Evolutionary conservation across 1,140 invertebrate genomes (phyloP), one percentile per base, ranked within the genome.

Genomic region (Zaprionus capensis): DNA sequence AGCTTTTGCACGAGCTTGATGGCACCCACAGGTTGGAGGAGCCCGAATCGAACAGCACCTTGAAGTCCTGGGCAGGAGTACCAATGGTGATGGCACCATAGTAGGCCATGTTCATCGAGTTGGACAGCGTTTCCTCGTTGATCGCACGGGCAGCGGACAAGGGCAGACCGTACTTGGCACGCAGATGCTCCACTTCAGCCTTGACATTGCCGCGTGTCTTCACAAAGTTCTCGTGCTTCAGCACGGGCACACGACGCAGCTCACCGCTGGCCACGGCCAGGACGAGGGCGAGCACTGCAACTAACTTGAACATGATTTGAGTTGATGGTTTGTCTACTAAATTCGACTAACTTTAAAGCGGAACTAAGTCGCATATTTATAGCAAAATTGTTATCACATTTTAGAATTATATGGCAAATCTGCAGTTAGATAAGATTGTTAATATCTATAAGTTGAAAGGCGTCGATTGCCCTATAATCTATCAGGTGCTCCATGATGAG

Each of bases 21-120:
- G 99, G 99, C 62, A 99, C 96, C 99, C 99, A 99, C 34, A 99
- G 94, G 93, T 99, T 99, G 17, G 98, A 98, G 6, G 98, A 99
- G 49, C 99, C 99, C 11, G 99, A 99, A 93, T 99, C 99, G 94
- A 99, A 99, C 53, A 99, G 96, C 53, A 99, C 98, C 81, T 95
- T 96, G 93, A 99, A 99, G 1, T 93, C 93, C 94, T 99, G 99
- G 22, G 97, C 95, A 15, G 99, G 99, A 55, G 95, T 97, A 59
- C 99, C 99, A 93, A 99, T 98, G 0, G 94, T 94, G 77, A 99
- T 99, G 3, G 94, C 95, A 12, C 99, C 99, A 94, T 97, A 99
- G 93, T 99, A 99, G 93, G 99, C 98, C 69, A 98, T 96, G 95
- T 99, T 98, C 76, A 99, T 93, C 90, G 99, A 99, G 92, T 99